Percentiles rank a stretch among this genome's conserved stretches.
Evolutionary conservation across 2,797 vertebrate species (phyloP).

Genomic region (Pachyuromys duprasi): DNA sequence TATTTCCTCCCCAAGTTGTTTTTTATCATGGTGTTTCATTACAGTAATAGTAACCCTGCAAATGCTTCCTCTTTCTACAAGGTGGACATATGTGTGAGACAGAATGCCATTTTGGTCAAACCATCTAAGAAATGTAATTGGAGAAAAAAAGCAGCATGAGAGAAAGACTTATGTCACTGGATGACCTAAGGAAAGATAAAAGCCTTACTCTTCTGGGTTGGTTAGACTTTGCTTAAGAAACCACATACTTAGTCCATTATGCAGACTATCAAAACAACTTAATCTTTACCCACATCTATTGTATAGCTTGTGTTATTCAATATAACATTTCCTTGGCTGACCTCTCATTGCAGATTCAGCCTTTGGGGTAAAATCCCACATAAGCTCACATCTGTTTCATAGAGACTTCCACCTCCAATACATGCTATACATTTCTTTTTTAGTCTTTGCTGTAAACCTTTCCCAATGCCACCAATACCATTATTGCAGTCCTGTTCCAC

Average conservation of each 20-base stretch:
- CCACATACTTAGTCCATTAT: background rate
- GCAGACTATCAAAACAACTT: background rate
- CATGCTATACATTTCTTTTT: background rate
- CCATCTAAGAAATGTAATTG: background rate
- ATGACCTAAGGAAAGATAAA: background rate
- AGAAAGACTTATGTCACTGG: background rate
- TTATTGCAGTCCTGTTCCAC: background rate
- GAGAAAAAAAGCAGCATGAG: constrained; percentile 31
- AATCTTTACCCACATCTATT: background rate
- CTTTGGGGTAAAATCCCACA: background rate
- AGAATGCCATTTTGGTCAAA: background rate
- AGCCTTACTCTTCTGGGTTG: background rate
- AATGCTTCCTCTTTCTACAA: background rate
- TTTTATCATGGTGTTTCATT: background rate
- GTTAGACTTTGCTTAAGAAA: constrained; percentile 22
- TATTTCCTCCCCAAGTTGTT: background rate
- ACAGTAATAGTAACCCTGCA: background rate
- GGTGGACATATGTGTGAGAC: background rate
- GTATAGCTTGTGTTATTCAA: background rate
- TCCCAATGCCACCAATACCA: background rate
- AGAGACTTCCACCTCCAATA: background rate
- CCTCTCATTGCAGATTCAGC: background rate
- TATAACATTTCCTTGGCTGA: background rate
- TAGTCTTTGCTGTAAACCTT: background rate
- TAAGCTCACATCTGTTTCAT: background rate